Conservation (phyloP, 2,888 invertebrate genomes). For the Latrodectus elegans region DNA sequence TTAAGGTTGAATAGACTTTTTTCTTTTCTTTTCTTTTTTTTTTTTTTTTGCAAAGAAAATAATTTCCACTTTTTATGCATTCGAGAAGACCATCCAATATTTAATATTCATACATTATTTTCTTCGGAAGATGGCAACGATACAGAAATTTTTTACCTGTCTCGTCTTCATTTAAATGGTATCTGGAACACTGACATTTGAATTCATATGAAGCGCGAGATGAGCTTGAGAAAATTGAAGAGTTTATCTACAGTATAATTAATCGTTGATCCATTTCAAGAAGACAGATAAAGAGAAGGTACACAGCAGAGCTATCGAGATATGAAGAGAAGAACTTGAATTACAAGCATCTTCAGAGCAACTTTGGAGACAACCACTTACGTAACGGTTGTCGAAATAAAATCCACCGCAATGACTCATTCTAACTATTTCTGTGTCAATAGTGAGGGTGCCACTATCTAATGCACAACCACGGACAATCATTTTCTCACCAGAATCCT, state of each 20-base stretch:
- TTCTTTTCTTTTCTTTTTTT: too few relatives aligned
- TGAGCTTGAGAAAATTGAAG: background rate
- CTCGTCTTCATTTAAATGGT: background rate
- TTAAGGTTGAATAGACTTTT: too few relatives aligned
- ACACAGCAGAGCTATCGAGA: background rate
- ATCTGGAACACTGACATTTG: background rate
- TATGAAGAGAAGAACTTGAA: background rate
- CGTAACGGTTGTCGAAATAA: conserved; percentile 75
- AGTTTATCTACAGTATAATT: background rate
- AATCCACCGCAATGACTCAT: conserved; percentile 78
- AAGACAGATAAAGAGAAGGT: background rate
- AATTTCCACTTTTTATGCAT: too few relatives aligned
- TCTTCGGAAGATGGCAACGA: background rate
- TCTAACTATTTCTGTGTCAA: conserved; percentile 78
- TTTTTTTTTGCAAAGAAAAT: too few relatives aligned
- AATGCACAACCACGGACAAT: conserved; percentile 78
- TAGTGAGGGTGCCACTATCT: conserved; percentile 78
- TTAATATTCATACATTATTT: background rate
- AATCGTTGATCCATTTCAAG: conserved; percentile 4
- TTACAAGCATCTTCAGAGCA: conserved; percentile 75
- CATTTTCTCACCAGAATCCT: conserved; percentile 73
- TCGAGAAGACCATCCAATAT: background rate
- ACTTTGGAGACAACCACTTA: conserved; percentile 74
- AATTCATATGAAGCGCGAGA: too few relatives aligned
- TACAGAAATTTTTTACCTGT: background rate